These are phyloP conservation scores for Epicampocera succincta DNA, from an alignment of 2,888 invertebrate species.

Conservation along the genomic window DNA sequence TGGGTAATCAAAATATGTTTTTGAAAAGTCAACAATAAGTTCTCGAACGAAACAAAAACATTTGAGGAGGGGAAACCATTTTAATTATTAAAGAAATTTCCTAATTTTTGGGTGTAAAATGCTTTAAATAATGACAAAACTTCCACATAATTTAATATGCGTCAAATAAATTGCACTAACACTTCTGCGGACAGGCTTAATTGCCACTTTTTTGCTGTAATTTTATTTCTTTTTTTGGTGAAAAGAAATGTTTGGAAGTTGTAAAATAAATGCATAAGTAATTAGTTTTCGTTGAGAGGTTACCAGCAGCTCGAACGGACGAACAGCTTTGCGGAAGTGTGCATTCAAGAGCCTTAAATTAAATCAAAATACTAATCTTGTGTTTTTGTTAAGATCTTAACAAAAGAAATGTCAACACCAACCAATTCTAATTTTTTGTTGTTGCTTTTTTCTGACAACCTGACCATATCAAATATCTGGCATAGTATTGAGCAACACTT, in stretches of 20 bases:
- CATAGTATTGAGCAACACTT: slow-evolving; percentile 45
- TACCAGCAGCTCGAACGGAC: slow-evolving; percentile 1
- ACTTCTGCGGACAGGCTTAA: slow-evolving; percentile 16
- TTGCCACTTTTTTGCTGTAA: slow-evolving; percentile 27
- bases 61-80: neutral
- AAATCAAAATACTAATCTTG: slow-evolving; percentile 74
- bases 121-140: slow-evolving; percentile 8
- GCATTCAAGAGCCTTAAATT: slow-evolving; percentile 78
- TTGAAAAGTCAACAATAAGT: slow-evolving; percentile 51
- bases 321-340: slow-evolving; percentile 64
- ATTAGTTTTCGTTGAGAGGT: slow-evolving; percentile 57
- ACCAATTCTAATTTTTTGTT: slow-evolving; percentile 41
- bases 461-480: slow-evolving; percentile 63
- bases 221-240: neutral
- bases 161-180: slow-evolving; percentile 14
- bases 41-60: neutral
- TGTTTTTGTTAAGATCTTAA: slow-evolving; percentile 55
- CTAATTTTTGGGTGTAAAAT: slow-evolving; percentile 34
- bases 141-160: slow-evolving; percentile 51
- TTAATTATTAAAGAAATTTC: neutral
- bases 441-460: slow-evolving; percentile 41
- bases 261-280: slow-evolving; percentile 64
- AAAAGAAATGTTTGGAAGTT: slow-evolving; percentile 20
- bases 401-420: slow-evolving; percentile 68
- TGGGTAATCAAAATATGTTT: slow-evolving; percentile 38